Base-by-base conservation (phyloP, 2,888 invertebrate species). In the Chrysina gloriosa region DNA sequence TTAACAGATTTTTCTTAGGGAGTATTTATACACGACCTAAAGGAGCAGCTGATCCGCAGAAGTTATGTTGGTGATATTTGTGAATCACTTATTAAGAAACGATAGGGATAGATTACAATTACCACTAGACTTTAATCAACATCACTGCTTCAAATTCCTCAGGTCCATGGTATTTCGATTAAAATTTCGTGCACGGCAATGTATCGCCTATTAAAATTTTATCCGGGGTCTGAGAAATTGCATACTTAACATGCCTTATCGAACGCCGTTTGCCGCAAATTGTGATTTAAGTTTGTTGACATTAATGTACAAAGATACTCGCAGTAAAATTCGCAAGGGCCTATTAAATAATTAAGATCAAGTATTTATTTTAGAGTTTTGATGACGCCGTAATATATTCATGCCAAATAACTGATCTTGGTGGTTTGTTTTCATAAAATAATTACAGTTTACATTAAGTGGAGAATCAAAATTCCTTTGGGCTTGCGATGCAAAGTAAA, bases 261-360 rank as follows among this genome's bases (percentile, higher is more conserved):
- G 31, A 16, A 52, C 52, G 19, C 31, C 52, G 31, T 31, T 34
- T 29, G 7, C 31, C 14, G 2, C 31, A n/a, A 19, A 19, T 19
- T 45, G 31, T 52, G 31, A 31, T 34, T 45, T 52, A 31, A 16
- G 29, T 19, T 25, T 52, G 52, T 16, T 31, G 31, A 31, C 31
- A 52, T 52, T 31, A 52, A 52, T 31, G 52, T 31, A 31, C 34
- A 31, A 16, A 31, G 31, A 52, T 52, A 52, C 21, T 19, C 45
- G 19, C 19, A 45, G 45, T 45, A 16, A 45, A 45, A 45, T 19
- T 52, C 19, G 31, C 31, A n/a, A 19, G 6, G 31, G 52, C 19
- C 31, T 52, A 52, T 52, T 52, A 52, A 52, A 52, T 52, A 52
- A 52, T 52, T 52, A 52, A 52, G 31, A 31, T 3, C n/a, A 31